These are phyloP conservation scores for Arenicola marina DNA, from an alignment of 2,888 invertebrate genomes.

Conservation along the genomic window DNA sequence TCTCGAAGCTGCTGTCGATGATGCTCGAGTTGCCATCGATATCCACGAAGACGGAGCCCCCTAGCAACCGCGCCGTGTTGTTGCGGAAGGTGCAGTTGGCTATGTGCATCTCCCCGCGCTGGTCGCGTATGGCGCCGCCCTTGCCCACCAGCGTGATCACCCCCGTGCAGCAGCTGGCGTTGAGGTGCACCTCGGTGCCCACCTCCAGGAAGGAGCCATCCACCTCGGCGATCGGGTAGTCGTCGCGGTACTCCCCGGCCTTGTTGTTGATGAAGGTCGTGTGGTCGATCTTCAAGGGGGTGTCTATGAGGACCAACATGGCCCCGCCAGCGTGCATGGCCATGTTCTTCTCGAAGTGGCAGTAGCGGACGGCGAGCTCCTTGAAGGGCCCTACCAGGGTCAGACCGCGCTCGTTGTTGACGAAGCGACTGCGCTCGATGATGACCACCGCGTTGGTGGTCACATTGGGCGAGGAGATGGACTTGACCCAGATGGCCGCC, in stretches of 20 bases:
- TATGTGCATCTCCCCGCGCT: constrained; percentile 25
- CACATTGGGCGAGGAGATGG: background rate
- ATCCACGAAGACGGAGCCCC: constrained; percentile 34
- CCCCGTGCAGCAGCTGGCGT: constrained; percentile 33
- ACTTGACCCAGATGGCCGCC: constrained; percentile 32
- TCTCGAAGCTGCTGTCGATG: constrained; percentile 23
- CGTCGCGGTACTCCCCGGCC: constrained; percentile 26
- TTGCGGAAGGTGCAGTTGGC: constrained; percentile 23
- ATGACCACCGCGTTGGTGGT: constrained; percentile 12
- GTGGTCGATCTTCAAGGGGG: constrained; percentile 15
- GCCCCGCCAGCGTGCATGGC: constrained; percentile 36
- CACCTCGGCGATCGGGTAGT: constrained; percentile 20
- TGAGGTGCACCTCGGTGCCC: constrained; percentile 28
- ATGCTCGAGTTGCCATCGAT: constrained; percentile 27
- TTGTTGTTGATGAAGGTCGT: constrained; percentile 28
- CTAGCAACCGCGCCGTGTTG: constrained; percentile 31
- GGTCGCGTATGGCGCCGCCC: constrained; percentile 32
- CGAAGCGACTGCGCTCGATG: constrained; percentile 22
- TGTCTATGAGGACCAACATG: constrained; percentile 25
- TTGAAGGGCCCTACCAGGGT: constrained; percentile 28
- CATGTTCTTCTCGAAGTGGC: constrained; percentile 23
- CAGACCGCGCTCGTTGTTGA: constrained; percentile 31
- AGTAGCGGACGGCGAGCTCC: constrained; percentile 12
- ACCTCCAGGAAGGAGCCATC: constrained; percentile 20
- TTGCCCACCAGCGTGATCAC: constrained; percentile 35